Evolutionary conservation across 2,888 invertebrate genomes (phyloP), one percentile per base, ranked within the genome.

Genomic region (Villa cingulata): DNA sequence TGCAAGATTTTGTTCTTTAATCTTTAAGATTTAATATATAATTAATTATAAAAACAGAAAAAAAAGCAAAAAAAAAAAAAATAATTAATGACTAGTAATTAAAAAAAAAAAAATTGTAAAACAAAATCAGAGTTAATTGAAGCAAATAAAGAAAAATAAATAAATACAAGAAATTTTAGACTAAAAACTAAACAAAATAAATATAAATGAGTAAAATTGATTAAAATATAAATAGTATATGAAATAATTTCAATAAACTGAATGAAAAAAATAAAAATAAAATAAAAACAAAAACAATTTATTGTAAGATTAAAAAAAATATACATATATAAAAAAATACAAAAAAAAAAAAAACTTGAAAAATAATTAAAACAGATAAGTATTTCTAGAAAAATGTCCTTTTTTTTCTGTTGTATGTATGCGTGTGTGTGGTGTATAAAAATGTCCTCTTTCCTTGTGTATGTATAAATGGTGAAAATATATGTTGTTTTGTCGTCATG

Each of bases 21-120:
- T 49, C 45, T 49, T 48, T 51, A 53, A 51, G 53, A 51, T 49
- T 51, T 53, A 49, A 50, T 53, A 53, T 51, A 51, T 23, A 23
- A 23, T 53, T 50, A 45, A 46, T 47, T 44, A 48, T 27, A 45
- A 39, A 29, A 45, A 38, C 38, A 34, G 27, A 37, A 39, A 49
- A 49, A 29, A 39, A 37, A 44, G 18, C 16, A 41, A 34, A 43
- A 27, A 46, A 38, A 38, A 51, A 45, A 40, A 42, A 46, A 38
- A 34, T 47, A 43, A n/a, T n/a, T 40, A 45, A 41, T 49, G 36
- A 45, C 40, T 39, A 43, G 12, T 36, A 41, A 41, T 4, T n/a
- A 45, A 48, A 34, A 46, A 42, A 20, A 49, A 49, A 47, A 46
- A 43, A 50, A 50, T 43, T 38, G 42, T 47, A 43, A 43, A 20